These are phyloP conservation scores for Pygocentrus nattereri DNA, from an alignment of 2,797 vertebrate genomes.

Conservation along the genomic window DNA sequence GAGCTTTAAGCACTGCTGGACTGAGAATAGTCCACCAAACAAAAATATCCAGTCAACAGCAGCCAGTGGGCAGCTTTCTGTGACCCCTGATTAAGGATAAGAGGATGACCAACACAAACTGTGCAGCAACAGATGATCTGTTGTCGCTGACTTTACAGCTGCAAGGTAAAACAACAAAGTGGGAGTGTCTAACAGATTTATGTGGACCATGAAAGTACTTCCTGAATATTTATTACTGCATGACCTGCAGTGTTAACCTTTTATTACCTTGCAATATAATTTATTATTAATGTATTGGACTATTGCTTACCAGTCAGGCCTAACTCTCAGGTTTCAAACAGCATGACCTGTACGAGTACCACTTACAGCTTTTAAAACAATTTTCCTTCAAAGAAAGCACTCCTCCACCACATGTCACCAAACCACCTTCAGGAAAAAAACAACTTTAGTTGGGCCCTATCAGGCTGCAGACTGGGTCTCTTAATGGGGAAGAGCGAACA, in stretches of 20 bases:
- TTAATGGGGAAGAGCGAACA: conserved; percentile 43
- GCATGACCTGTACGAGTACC: conserved; percentile 9
- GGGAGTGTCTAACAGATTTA: no score
- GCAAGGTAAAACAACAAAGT: no score
- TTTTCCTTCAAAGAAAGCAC: conserved; percentile 19
- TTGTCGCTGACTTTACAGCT: no score
- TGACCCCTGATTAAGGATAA: no score
- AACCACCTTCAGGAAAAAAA: conserved; percentile 11
- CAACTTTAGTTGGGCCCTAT: conserved; percentile 15
- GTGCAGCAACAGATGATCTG: no score
- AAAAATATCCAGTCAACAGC: no score
- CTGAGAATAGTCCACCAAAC: no score
- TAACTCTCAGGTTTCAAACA: conserved; percentile 31
- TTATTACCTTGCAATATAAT: conserved; percentile 32
- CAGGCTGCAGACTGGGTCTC: conserved; percentile 19
- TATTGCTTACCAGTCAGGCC: neutral
- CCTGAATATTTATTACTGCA: neutral
- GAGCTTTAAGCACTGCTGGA: no score
- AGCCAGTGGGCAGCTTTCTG: no score
- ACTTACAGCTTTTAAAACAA: conserved; percentile 1
- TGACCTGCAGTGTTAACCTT: neutral
- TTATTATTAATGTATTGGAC: conserved; percentile 26
- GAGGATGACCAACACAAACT: no score
- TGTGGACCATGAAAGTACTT: neutral
- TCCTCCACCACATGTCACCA: conserved; percentile 9